phyloP scores from a whole-genome alignment of 2,888 invertebrate genomes.

The Hydrotaea diabolus region DNA sequence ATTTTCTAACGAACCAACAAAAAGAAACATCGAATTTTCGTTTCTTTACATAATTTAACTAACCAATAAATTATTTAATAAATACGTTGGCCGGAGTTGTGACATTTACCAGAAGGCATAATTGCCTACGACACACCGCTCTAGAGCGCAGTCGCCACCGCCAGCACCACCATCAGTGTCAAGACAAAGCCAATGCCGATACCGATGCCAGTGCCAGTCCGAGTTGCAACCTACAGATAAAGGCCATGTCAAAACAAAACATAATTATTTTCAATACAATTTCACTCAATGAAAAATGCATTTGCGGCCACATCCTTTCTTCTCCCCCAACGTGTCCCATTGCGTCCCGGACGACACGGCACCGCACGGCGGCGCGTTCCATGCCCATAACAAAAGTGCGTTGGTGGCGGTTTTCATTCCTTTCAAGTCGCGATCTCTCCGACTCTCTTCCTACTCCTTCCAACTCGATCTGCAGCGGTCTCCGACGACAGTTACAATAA shows the following conservation, averaged over 20 bases:
- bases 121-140: constrained; percentile 48
- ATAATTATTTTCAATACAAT: constrained; percentile 67
- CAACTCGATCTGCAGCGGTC: constrained; percentile 24
- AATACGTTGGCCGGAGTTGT: constrained; percentile 64
- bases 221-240: constrained; percentile 60
- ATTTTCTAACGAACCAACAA: neutral
- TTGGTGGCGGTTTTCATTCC: constrained; percentile 59
- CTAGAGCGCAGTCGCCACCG: neutral
- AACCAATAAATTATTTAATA: constrained; percentile 64
- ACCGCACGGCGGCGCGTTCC: neutral
- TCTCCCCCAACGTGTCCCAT: neutral
- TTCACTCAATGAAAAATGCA: constrained; percentile 64
- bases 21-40: constrained; percentile 21
- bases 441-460: neutral
- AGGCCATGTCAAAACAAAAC: constrained; percentile 67
- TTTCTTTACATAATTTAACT: constrained; percentile 63
- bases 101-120: constrained; percentile 65
- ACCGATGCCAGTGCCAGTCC: constrained; percentile 45
- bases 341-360: neutral
- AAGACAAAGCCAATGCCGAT: constrained; percentile 25
- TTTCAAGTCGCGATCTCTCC: constrained; percentile 25
- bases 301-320: constrained; percentile 12
- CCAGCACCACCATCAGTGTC: constrained; percentile 4
- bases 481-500: constrained; percentile 56
- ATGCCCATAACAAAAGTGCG: constrained; percentile 60